Conservation (phyloP, 1,140 invertebrate genomes). For the Batillaria attramentaria region DNA sequence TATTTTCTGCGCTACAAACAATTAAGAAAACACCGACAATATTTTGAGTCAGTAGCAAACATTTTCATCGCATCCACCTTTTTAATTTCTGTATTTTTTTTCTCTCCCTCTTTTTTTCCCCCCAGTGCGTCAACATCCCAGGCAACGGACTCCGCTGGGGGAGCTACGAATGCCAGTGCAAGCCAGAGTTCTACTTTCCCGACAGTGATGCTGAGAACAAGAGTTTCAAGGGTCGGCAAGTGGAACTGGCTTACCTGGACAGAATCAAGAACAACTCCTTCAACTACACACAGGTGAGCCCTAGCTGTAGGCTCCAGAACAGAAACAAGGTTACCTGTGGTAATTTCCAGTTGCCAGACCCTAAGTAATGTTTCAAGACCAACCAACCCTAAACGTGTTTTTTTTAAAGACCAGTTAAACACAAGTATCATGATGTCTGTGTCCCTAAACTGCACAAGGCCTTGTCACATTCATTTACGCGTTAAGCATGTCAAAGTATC, state of each 20-base stretch:
- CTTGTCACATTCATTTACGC: too few relatives aligned
- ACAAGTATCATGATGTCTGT: too few relatives aligned
- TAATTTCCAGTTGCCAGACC: too few relatives aligned
- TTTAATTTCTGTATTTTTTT: not conserved
- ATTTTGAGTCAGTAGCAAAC: too few relatives aligned
- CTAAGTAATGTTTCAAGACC: too few relatives aligned
- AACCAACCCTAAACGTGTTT: too few relatives aligned
- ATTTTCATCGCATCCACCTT: not conserved
- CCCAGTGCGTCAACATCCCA: constrained; percentile 61
- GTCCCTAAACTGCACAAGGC: too few relatives aligned
- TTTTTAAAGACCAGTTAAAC: too few relatives aligned
- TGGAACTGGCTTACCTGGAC: constrained; percentile 62
- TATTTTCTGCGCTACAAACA: not conserved
- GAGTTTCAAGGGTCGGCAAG: constrained; percentile 59
- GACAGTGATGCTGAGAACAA: constrained; percentile 24
- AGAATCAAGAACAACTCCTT: constrained; percentile 45
- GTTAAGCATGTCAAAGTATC: too few relatives aligned
- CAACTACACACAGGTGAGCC: constrained; percentile 30
- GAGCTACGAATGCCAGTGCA: constrained; percentile 65
- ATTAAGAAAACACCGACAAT: not conserved
- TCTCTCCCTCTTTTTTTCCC: constrained; percentile 34
- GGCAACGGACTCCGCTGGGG: constrained; percentile 56
- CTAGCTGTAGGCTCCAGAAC: too few relatives aligned
- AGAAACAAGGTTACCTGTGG: too few relatives aligned
- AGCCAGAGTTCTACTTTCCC: constrained; percentile 58